Percentiles rank a stretch among this genome's conserved stretches.
Evolutionary conservation across 2,888 invertebrate genomes (phyloP).

Genomic region (Thereva unica): DNA sequence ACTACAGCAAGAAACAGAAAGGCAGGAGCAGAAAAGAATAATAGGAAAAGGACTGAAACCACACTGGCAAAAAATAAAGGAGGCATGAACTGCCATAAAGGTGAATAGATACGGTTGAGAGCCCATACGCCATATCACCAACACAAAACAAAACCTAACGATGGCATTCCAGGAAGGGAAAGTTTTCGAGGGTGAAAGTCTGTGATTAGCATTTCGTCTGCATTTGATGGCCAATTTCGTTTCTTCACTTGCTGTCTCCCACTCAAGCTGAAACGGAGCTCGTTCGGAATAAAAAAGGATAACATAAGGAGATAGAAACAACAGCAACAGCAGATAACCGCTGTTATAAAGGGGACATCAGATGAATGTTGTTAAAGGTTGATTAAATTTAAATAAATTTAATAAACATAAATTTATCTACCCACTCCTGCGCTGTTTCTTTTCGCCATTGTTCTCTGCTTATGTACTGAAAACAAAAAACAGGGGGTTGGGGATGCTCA

Average conservation of each 20-base stretch:
- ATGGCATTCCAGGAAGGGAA: constrained; percentile 38
- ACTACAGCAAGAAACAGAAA: neutral
- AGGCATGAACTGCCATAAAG: constrained; percentile 35
- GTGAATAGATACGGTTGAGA: constrained; percentile 29
- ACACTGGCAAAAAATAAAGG: constrained; percentile 21
- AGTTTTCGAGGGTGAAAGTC: constrained; percentile 44
- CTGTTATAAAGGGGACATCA: constrained; percentile 18
- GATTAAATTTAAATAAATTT: constrained; percentile 59
- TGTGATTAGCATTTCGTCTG: constrained; percentile 47
- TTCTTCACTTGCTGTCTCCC: constrained; percentile 23
- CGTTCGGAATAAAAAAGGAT: neutral
- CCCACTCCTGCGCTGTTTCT: neutral
- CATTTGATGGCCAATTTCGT: constrained; percentile 44
- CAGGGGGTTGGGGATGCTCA: neutral
- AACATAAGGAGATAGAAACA: neutral
- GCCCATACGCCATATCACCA: constrained; percentile 23
- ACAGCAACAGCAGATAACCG: constrained; percentile 2
- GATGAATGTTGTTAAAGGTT: constrained; percentile 44
- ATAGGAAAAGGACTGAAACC: neutral
- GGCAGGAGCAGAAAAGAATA: neutral
- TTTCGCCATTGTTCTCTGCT: neutral
- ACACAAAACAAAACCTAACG: constrained; percentile 32
- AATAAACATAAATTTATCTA: constrained; percentile 55
- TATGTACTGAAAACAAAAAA: neutral
- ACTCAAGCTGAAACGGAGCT: neutral